phyloP scores from a whole-genome alignment of 2,113 vertebrate species.

The Passer domesticus region DNA sequence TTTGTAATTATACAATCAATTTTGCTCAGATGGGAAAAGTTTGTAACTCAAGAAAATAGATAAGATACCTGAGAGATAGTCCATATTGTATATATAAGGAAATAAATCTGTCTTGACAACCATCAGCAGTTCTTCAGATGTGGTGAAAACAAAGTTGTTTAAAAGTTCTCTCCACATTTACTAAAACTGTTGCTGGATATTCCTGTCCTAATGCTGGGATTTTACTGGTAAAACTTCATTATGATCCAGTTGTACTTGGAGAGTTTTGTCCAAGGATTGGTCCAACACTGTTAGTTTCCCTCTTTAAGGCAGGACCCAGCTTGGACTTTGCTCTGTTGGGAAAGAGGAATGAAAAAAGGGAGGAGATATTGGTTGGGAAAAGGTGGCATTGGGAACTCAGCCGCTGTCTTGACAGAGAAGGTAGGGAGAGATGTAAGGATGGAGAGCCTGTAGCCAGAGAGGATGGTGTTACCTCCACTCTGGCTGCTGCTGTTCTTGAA shows the following conservation, averaged over 20 bases:
- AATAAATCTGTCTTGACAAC: background rate
- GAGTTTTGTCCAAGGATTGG: background rate
- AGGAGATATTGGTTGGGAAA: background rate
- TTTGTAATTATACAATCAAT: background rate
- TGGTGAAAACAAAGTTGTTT: background rate
- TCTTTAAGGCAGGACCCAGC: background rate
- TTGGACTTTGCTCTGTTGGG: background rate
- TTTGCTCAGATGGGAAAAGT: background rate
- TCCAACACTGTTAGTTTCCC: background rate
- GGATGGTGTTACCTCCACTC: background rate
- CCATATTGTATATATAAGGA: background rate
- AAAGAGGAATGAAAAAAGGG: background rate
- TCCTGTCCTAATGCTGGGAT: background rate
- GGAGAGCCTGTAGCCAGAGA: accelerated
- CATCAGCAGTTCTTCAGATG: background rate
- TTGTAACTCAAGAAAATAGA: background rate
- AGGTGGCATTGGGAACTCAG: background rate
- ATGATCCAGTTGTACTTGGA: background rate
- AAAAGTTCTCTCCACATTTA: background rate
- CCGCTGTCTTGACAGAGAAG: background rate
- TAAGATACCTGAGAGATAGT: background rate
- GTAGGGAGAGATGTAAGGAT: background rate
- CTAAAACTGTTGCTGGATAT: background rate
- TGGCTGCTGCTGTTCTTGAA: background rate
- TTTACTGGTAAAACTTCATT: background rate